Conservation (phyloP, 2,113 vertebrate genomes). For the Clarias magur region DNA sequence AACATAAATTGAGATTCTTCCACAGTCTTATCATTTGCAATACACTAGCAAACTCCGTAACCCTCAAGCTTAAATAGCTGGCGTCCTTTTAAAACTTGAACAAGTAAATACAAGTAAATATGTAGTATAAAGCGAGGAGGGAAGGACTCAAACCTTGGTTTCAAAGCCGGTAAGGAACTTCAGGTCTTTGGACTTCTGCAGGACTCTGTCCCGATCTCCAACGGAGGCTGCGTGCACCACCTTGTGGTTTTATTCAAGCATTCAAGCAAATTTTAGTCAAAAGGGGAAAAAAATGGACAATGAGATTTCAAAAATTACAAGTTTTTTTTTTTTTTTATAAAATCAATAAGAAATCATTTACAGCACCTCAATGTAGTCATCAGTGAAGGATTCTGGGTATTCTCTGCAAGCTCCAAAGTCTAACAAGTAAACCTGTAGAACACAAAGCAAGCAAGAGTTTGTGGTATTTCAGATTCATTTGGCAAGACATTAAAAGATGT, state of each 20-base stretch:
- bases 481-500: not conserved
- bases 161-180: constrained; percentile 88
- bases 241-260: constrained; percentile 58
- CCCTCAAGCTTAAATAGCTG: not conserved
- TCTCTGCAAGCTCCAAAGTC: constrained; percentile 87
- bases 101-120: not conserved
- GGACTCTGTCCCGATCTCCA: constrained; percentile 78
- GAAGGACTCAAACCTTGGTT: constrained; percentile 76
- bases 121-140: not conserved
- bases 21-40: not conserved
- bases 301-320: not conserved
- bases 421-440: constrained; percentile 77
- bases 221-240: constrained; percentile 84
- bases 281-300: not conserved
- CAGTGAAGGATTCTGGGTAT: constrained; percentile 82
- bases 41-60: not conserved
- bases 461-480: not conserved
- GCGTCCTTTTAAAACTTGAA: not conserved
- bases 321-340: too few species aligned
- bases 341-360: not conserved
- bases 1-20: not conserved
- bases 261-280: not conserved
- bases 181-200: constrained; percentile 84
- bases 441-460: not conserved
- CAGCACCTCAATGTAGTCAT: constrained; percentile 87